Evolutionary conservation across 2,113 vertebrate species (phyloP).

Genomic region (Rhizomys pruinosus): DNA sequence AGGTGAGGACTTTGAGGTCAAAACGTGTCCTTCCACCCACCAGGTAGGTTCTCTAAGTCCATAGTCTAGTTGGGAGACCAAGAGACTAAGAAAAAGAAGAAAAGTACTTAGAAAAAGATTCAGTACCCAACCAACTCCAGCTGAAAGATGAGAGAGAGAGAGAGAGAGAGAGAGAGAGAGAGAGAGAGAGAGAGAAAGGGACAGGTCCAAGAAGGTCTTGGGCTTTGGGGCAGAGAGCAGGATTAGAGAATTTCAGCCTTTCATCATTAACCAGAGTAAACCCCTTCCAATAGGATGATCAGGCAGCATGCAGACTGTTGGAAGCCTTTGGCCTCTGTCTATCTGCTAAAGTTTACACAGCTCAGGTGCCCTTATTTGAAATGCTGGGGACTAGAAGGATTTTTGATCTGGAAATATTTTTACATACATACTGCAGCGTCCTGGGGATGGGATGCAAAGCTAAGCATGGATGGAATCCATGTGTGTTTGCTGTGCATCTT

Average conservation of each 20-base stretch:
- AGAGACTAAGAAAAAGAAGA: not conserved
- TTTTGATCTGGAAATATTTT: not conserved
- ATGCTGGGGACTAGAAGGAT: not conserved
- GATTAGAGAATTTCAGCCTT: not conserved
- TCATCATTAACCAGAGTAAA: constrained; percentile 34
- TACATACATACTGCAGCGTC: not conserved
- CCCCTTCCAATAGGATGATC: not conserved
- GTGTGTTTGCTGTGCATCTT: not conserved
- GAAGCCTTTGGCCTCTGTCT: not conserved
- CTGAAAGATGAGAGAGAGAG: not conserved
- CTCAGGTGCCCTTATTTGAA: not conserved
- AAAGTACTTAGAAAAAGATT: constrained; percentile 9
- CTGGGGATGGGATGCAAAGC: not conserved
- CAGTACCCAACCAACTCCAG: not conserved
- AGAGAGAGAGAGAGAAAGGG: no score
- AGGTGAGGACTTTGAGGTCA: constrained; percentile 17
- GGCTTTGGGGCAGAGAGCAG: not conserved
- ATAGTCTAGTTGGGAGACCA: not conserved
- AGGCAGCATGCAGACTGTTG: not conserved
- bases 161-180: not conserved
- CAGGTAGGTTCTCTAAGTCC: no score
- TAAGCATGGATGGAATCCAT: not conserved
- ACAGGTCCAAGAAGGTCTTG: not conserved
- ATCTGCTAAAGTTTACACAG: not conserved
- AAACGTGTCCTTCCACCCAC: not conserved